Evolutionary conservation across 2,888 invertebrate genomes (phyloP), one percentile per base, ranked within the genome.

Genomic region (Schrankia costaestrigalis): DNA sequence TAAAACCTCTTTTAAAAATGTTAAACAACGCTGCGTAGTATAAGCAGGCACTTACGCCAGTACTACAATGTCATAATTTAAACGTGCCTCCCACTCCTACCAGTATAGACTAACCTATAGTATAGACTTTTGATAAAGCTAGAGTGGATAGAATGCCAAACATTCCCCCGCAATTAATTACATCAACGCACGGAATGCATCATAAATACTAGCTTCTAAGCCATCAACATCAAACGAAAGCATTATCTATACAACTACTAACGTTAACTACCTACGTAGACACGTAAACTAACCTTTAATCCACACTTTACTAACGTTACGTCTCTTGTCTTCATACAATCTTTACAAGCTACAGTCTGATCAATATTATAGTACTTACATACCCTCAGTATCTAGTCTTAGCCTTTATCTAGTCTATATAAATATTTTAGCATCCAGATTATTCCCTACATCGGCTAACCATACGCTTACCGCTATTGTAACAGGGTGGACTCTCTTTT

Each of bases 401-500:
- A 47, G 45, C 57, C 46, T 42, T 45, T 55, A 49, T 58, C 43
- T n/a, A n/a, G n/a, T 41, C 52, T 53, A 59, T 56, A 53, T 47
- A 54, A 56, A 48, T 53, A 55, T 47, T 41, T 48, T 49, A 45
- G 45, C 33, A 40, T 45, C 39, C 42, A 35, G 32, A 35, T 35
- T 46, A 35, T 49, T 62, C 56, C 51, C 63, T 63, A 65, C 63
- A 64, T 58, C 55, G 46, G 42, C 41, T 56, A 37, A 42, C 46
- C 60, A 46, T 63, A 66, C 35, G 56, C 41, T 46, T 37, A 46
- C 40, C 45, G 45, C 48, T 41, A 62, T 70, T 73, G 56, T 71
- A 69, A 69, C 50, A 61, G 49, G 47, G 55, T 49, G 68, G 59
- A 50, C 58, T 63, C 63, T 66, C 65, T 72, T 74, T 63, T 65